phyloP scores from a whole-genome alignment of 2,888 invertebrate genomes.

The Pammene fasciana region DNA sequence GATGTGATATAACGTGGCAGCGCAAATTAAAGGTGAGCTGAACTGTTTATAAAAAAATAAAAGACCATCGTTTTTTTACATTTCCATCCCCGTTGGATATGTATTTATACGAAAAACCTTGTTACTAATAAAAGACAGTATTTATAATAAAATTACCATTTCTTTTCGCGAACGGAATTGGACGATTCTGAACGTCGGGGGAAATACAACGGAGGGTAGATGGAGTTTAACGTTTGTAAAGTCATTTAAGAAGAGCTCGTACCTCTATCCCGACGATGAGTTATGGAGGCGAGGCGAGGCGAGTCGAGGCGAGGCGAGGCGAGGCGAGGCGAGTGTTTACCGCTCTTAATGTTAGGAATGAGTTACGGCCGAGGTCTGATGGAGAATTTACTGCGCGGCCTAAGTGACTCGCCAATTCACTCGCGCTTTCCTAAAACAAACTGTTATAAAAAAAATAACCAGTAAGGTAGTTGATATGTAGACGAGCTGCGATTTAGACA shows the following conservation, averaged over 20 bases:
- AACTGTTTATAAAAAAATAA: no score
- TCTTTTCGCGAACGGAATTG: conserved; percentile 32
- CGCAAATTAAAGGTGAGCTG: no score
- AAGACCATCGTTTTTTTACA: not conserved
- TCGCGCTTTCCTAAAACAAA: conserved; percentile 22
- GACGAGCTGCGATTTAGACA: no score
- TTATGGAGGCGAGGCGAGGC: conserved; percentile 28
- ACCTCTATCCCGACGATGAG: conserved; percentile 36
- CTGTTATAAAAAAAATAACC: not conserved
- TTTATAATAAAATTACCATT: conserved; percentile 40
- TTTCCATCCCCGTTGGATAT: conserved; percentile 8
- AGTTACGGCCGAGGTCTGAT: conserved; percentile 28
- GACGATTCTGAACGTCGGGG: conserved; percentile 35
- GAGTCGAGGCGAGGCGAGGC: not conserved
- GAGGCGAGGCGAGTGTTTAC: conserved; percentile 26
- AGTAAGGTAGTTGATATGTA: no score
- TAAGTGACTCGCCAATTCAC: conserved; percentile 36
- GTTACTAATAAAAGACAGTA: conserved; percentile 23
- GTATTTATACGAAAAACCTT: conserved; percentile 33
- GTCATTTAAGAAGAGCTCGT: conserved; percentile 36
- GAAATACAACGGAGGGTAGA: conserved; percentile 36
- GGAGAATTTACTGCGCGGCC: conserved; percentile 24
- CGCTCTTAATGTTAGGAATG: conserved; percentile 16
- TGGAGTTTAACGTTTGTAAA: conserved; percentile 38
- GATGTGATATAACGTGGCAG: no score